Base-by-base conservation (phyloP, 2,113 vertebrate genomes). In the Poeciliopsis turrubarensis region DNA sequence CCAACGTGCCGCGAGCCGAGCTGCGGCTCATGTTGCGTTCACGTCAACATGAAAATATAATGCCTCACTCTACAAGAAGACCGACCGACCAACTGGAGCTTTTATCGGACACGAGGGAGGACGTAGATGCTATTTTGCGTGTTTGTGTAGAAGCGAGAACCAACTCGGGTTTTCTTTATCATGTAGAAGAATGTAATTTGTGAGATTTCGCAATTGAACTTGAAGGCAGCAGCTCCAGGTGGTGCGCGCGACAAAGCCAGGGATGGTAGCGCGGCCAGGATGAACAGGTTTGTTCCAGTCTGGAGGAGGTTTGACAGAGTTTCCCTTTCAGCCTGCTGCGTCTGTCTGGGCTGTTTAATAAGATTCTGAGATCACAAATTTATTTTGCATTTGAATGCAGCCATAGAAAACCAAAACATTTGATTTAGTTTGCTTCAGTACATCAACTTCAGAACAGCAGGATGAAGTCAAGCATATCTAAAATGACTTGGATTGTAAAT, bases 241-340 rank as follows among this genome's bases (percentile, higher is more conserved):
- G 27, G 25, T 17, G 60, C 60, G 60, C 68, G 73, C 63, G 2
- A 3, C 14, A n/a, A 26, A n/a, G 7, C 2, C 51, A 7, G 60
- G 10, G 19, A 2, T 5, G 51, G n/a, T 19, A 41, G 29, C 77
- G 73, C 62, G 10, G 27, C 63, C 22, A 60, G 27, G 67, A 64
- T 31, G 76, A 90, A 87, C 90, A 86, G 89, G 89, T 89, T 92
- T 70, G 60, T 76, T 87, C 90, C 80, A 73, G 92, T 88, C 54
- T 13, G 14, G 64, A 64, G 0, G 27, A n/a, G 51, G 25, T 67
- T 71, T 27, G 29, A 30, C 25, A 37, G 39, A n/a, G 29, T 8
- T n/a, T 11, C 26, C 12, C 22, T 5, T 25, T n/a, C 37, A 17
- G 12, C 2, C 22, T 34, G 0, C 44, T 39, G 70, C 61, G 32